Base-by-base conservation (phyloP, 2,797 vertebrate genomes). In the Calcarius lapponicus region DNA sequence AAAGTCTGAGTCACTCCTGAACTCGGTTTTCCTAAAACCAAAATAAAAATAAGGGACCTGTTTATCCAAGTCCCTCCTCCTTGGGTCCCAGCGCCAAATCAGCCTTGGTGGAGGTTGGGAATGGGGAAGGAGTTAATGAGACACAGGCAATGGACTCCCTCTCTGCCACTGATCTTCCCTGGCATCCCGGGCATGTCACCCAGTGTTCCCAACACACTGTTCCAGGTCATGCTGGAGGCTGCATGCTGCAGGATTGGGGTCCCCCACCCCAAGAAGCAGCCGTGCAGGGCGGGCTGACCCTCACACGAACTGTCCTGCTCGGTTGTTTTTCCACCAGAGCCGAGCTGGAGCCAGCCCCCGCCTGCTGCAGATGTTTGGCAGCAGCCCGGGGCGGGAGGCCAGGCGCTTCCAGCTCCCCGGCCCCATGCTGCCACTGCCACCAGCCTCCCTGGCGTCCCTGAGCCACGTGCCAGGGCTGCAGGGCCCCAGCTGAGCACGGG, bases 311-410 rank as follows among this genome's bases (percentile, higher is more conserved):
- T 20, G 80, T 81, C 69, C 42, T 45, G 32, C 67, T 65, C 0
- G 0, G 51, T 73, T 96, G 90, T 95, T 96, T 89, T 89, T 94
- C 92, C 64, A 82, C 4, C 79, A 60, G 75, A 91, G 81, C 43
- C 0, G 2, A 21, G 32, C 4, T 10, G 60, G 45, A 88, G 70
- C 57, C 22, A 12, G 73, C 34, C 60, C 60, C 74, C 8, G 60
- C 91, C 85, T 80, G 75, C 92, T 80, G 94, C 95, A 96, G 93
- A 94, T 94, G 89, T 93, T 94, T 95, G 95, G 91, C 92, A 64
- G 75, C 34, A 87, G 38, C 3, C 66, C 0, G 5, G 60, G 45
- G 32, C 1, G 0, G 48, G 67, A 66, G 40, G 86, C 74, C 73
- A 93, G 47, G 50, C 3, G 0, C 18, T 87, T 80, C 40, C 90